Evolutionary conservation across 1,140 invertebrate species (phyloP).

Genomic region (Trialeurodes vaporariorum): DNA sequence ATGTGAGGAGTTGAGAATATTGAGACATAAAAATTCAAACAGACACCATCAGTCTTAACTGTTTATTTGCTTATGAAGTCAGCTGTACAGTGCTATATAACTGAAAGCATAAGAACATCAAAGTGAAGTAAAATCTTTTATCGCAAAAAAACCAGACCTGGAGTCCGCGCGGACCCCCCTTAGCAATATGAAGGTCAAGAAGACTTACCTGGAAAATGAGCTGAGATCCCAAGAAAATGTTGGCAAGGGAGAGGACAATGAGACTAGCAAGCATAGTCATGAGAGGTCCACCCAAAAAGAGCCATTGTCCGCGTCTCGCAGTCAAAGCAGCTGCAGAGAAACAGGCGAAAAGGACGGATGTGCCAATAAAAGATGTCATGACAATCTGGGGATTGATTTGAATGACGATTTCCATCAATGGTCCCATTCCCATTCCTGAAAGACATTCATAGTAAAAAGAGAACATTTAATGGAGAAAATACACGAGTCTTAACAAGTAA

Average conservation of each 20-base stretch:
- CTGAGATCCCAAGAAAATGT: conserved; percentile 73
- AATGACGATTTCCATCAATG: conserved; percentile 62
- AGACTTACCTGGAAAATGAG: conserved; percentile 71
- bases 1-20: too few relatives aligned
- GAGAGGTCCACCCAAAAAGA: conserved; percentile 71
- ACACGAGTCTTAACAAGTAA: too few relatives aligned
- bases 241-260: conserved; percentile 62
- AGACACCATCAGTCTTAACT: too few relatives aligned
- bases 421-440: conserved; percentile 66
- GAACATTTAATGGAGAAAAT: too few relatives aligned
- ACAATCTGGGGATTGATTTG: conserved; percentile 73
- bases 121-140: too few relatives aligned
- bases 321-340: conserved; percentile 79
- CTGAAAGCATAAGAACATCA: too few relatives aligned
- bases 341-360: conserved; percentile 77
- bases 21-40: too few relatives aligned
- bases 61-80: too few relatives aligned
- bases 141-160: too few relatives aligned
- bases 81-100: too few relatives aligned
- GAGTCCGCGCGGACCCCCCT: too few relatives aligned
- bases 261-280: conserved; percentile 70
- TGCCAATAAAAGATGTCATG: conserved; percentile 73
- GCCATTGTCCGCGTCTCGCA: conserved; percentile 68
- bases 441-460: conserved; percentile 26
- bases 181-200: too few relatives aligned